Evolutionary conservation across 2,888 invertebrate genomes (phyloP).

Genomic region (Stenotaenia linearis): DNA sequence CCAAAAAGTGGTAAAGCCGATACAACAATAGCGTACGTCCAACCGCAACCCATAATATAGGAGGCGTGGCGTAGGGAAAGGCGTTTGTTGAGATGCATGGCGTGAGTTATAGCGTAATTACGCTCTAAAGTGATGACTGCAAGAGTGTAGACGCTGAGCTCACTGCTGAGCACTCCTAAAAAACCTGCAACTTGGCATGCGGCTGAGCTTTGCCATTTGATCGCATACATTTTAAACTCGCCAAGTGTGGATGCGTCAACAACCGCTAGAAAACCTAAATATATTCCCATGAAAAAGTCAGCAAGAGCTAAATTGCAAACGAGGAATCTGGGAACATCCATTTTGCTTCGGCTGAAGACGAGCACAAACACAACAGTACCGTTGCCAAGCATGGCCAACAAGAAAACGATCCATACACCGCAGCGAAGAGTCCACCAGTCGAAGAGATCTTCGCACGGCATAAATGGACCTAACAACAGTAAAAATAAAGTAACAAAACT

Average conservation of each 20-base stretch:
- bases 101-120: conserved; percentile 95
- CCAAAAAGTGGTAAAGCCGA: conserved; percentile 84
- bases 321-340: conserved; percentile 93
- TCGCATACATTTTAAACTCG: conserved; percentile 92
- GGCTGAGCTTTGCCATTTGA: conserved; percentile 93
- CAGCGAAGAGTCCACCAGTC: conserved; percentile 97
- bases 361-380: conserved; percentile 92
- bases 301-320: conserved; percentile 95
- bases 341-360: conserved; percentile 81
- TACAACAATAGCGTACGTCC: conserved; percentile 81
- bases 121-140: conserved; percentile 93
- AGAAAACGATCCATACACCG: conserved; percentile 95
- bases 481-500: too few species aligned
- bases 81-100: conserved; percentile 90
- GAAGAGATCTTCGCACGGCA: conserved; percentile 91
- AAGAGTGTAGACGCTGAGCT: conserved; percentile 89
- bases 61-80: conserved; percentile 85
- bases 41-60: conserved; percentile 87
- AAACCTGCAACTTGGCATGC: conserved; percentile 93
- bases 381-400: conserved; percentile 91
- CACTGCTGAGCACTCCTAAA: conserved; percentile 86
- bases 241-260: conserved; percentile 94
- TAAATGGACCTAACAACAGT: conserved; percentile 66
- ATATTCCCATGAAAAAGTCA: conserved; percentile 95
- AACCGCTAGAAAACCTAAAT: conserved; percentile 86